Conservation (phyloP, 64 coral and sea anemone genomes). For the Hydrozoanthus tunicans region DNA sequence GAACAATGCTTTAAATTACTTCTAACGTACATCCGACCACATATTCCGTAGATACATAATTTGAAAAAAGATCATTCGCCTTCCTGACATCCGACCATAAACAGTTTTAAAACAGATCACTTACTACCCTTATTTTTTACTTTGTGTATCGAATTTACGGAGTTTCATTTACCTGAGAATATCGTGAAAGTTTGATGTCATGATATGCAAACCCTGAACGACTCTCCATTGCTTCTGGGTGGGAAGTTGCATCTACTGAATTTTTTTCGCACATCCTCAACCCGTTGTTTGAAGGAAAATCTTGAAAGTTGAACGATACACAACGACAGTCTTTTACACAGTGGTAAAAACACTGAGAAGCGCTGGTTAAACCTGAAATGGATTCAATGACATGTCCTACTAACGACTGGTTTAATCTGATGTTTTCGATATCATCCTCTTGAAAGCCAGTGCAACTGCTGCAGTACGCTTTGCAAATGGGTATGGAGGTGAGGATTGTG, state of each 20-base stretch:
- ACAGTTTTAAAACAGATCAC: background rate
- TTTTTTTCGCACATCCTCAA: background rate
- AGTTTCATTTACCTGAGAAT: background rate
- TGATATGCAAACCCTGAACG: constrained; percentile 13
- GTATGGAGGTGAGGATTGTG: background rate
- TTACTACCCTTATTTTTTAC: background rate
- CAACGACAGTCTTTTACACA: constrained; percentile 10
- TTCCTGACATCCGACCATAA: too few relatives aligned
- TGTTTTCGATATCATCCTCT: background rate
- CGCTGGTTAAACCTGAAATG: background rate
- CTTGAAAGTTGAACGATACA: constrained; percentile 17
- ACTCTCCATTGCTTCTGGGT: background rate
- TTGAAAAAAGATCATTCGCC: too few relatives aligned
- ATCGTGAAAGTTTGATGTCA: background rate
- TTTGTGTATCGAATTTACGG: background rate
- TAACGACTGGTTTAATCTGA: background rate
- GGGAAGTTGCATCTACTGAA: background rate
- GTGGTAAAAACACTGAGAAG: constrained; percentile 10
- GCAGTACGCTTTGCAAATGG: constrained; percentile 1
- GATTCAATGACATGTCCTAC: background rate
- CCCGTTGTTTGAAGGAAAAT: background rate
- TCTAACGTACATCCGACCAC: too few relatives aligned
- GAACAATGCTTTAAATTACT: too few relatives aligned
- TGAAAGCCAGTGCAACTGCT: constrained; percentile 8
- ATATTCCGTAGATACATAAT: too few relatives aligned